Conservation (phyloP, 1,140 invertebrate species). For the Rhagoletis zephyria region DNA sequence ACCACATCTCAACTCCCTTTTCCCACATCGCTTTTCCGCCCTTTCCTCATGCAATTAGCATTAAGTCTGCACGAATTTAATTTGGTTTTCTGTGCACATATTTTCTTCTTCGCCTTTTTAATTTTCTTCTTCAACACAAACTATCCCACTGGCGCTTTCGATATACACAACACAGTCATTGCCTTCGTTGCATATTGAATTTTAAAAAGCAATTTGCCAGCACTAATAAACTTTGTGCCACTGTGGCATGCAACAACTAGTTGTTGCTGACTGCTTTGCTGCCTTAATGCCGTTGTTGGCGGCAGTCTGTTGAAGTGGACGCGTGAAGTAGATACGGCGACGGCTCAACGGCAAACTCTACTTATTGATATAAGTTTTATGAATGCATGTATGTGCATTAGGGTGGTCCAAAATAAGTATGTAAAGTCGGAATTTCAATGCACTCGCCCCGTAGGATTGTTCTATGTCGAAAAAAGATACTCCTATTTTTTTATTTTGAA, state of each 20-base stretch:
- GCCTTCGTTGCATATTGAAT: slow-evolving; percentile 53
- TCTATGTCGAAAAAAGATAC: too few relatives aligned
- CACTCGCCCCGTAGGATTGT: too few relatives aligned
- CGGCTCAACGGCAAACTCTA: neutral
- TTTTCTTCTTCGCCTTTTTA: neutral
- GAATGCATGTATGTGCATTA: neutral
- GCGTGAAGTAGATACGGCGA: neutral
- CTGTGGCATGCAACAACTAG: slow-evolving; percentile 30
- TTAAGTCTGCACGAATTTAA: slow-evolving; percentile 38
- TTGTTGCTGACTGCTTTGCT: too few relatives aligned
- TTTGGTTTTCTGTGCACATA: slow-evolving; percentile 12
- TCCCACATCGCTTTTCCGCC: neutral
- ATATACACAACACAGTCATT: neutral
- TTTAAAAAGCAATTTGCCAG: slow-evolving; percentile 54
- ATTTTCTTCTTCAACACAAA: neutral
- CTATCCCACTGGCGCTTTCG: neutral
- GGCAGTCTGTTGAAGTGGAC: neutral
- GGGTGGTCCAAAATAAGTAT: too few relatives aligned
- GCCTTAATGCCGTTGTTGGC: neutral
- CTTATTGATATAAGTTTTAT: neutral
- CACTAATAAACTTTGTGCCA: slow-evolving; percentile 51
- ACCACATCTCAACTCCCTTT: neutral
- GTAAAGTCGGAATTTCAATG: too few relatives aligned
- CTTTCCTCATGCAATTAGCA: neutral
- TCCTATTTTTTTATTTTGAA: too few relatives aligned